phyloP scores from a whole-genome alignment of 2,797 vertebrate species.

The Sebastiscus albofasciatus region DNA sequence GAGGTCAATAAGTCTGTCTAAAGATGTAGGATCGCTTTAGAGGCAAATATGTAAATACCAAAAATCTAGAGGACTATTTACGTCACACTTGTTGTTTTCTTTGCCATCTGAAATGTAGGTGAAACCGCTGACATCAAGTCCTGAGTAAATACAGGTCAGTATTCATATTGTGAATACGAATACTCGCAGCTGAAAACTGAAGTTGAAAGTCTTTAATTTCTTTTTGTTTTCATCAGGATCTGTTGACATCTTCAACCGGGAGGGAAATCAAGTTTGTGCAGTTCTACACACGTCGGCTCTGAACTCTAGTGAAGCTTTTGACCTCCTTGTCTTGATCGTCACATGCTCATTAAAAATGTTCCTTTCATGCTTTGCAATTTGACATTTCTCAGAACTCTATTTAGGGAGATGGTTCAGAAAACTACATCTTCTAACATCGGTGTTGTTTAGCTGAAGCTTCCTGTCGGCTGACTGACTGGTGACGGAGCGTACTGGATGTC shows the following conservation, averaged over 20 bases:
- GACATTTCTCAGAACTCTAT: background rate
- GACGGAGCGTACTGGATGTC: background rate
- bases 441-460: background rate
- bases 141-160: background rate
- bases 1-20: background rate
- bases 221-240: constrained; percentile 1
- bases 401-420: background rate
- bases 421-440: background rate
- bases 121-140: background rate
- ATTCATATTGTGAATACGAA: background rate
- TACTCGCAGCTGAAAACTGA: background rate
- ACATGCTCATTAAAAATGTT: background rate
- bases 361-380: background rate
- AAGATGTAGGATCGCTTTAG: no score
- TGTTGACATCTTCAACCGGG: background rate
- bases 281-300: background rate
- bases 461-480: background rate
- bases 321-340: background rate
- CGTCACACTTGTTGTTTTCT: background rate
- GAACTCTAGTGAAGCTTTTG: background rate
- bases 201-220: background rate
- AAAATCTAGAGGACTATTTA: background rate
- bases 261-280: background rate
- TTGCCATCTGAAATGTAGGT: background rate
- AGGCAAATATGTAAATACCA: no score